Conservation (phyloP, 2,113 vertebrate genomes). For the Rousettus leschenaultii region DNA sequence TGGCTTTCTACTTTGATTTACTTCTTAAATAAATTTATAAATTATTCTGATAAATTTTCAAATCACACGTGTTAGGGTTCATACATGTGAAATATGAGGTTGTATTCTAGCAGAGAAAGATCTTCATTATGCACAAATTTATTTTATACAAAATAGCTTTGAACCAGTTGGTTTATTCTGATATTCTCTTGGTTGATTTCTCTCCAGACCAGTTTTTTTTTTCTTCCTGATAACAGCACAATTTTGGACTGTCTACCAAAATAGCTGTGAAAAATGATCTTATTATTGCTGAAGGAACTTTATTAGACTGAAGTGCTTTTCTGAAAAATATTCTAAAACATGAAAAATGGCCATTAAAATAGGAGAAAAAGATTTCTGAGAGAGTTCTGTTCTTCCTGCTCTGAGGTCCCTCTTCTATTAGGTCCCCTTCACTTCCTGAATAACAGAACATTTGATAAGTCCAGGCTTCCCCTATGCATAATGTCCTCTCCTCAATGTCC, state of each 20-base stretch:
- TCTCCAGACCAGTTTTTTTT: background rate
- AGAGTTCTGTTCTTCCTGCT: background rate
- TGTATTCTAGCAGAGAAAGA: background rate
- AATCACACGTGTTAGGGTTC: background rate
- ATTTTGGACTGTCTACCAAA: background rate
- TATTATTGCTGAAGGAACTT: conserved; percentile 46
- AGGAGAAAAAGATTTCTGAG: background rate
- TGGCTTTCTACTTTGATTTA: background rate
- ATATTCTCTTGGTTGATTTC: background rate
- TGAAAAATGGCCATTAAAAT: conserved; percentile 27
- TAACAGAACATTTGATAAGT: rapidly evolving
- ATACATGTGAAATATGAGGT: background rate
- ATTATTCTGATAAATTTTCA: background rate
- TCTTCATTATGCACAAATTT: background rate
- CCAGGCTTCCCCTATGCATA: background rate
- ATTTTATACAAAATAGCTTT: background rate
- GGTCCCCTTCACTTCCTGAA: background rate
- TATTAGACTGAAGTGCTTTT: conserved; percentile 16
- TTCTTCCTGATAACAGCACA: background rate
- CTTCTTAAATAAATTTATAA: background rate
- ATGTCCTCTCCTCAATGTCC: background rate
- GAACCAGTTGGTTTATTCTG: background rate
- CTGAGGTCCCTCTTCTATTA: background rate
- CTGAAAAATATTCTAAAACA: conserved; percentile 39
- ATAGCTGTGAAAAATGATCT: conserved; percentile 47